These are phyloP conservation scores for Parasteatoda lunata DNA, from an alignment of 2,888 invertebrate genomes.

Conservation along the genomic window DNA sequence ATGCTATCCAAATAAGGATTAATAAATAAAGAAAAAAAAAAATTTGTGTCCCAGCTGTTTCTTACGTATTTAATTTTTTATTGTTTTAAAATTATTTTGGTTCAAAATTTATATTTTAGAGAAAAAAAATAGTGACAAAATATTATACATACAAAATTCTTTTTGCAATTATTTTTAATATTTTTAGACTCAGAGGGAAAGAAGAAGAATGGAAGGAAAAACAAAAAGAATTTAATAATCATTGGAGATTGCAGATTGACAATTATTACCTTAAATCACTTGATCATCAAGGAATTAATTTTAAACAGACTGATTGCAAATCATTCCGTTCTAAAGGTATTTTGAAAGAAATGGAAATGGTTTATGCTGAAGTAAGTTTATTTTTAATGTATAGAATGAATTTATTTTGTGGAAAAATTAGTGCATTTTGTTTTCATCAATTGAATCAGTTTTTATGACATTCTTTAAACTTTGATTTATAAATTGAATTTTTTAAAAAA, in stretches of 20 bases:
- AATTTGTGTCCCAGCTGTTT: too few relatives aligned
- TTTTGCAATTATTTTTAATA: neutral
- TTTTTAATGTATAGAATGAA: neutral
- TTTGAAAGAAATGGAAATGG: constrained; percentile 94
- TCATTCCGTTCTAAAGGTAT: constrained; percentile 94
- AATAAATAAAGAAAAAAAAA: too few relatives aligned
- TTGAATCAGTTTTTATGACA: too few relatives aligned
- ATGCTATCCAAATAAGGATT: too few relatives aligned
- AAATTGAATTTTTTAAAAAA: too few relatives aligned
- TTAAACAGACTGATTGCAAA: constrained; percentile 97
- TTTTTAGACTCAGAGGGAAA: constrained; percentile 84
- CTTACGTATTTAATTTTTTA: too few relatives aligned
- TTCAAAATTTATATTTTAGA: too few relatives aligned
- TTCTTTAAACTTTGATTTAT: too few relatives aligned
- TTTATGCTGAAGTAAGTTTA: constrained; percentile 82
- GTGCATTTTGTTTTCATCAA: too few relatives aligned
- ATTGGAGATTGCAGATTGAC: constrained; percentile 98
- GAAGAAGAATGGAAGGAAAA: constrained; percentile 99
- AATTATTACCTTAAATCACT: constrained; percentile 97
- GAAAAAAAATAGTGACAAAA: too few relatives aligned
- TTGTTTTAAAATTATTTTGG: too few relatives aligned
- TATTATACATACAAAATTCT: too few relatives aligned
- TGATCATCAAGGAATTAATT: constrained; percentile 98
- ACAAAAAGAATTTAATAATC: constrained; percentile 96
- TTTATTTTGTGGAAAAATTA: neutral